phyloP scores from a whole-genome alignment of 2,888 invertebrate species.

The Drosophila borborema region DNA sequence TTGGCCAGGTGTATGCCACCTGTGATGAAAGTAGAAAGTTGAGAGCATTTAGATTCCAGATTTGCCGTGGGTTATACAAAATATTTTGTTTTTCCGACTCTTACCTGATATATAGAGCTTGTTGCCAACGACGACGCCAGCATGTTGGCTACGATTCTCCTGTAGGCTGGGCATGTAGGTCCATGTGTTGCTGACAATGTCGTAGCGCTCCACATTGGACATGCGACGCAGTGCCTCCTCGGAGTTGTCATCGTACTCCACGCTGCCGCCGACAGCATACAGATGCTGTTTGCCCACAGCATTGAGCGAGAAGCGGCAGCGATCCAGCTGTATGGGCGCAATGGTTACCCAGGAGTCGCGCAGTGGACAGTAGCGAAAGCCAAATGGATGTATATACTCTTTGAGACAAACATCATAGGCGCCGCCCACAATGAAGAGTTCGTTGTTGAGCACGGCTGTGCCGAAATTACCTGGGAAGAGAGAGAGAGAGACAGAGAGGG shows the following conservation, averaged over 20 bases:
- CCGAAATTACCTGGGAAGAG: constrained; percentile 87
- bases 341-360: constrained; percentile 89
- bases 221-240: constrained; percentile 76
- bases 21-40: constrained; percentile 47
- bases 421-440: constrained; percentile 90
- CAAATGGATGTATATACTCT: constrained; percentile 90
- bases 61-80: too few species aligned
- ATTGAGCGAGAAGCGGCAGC: constrained; percentile 89
- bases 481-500: not conserved
- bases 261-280: constrained; percentile 89
- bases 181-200: constrained; percentile 87
- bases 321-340: constrained; percentile 88
- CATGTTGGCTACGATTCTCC: constrained; percentile 88
- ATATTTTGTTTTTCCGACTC: not conserved
- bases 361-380: constrained; percentile 88
- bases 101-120: constrained; percentile 83
- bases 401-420: constrained; percentile 89
- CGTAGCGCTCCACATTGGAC: constrained; percentile 87
- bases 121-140: constrained; percentile 85
- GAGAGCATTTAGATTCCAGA: constrained; percentile 32
- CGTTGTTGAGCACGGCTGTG: constrained; percentile 89
- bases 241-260: constrained; percentile 86
- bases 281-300: constrained; percentile 86
- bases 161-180: constrained; percentile 86
- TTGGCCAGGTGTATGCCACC: constrained; percentile 83